Conservation (phyloP, 2,797 vertebrate genomes). For the Pogoniulus pusillus region DNA sequence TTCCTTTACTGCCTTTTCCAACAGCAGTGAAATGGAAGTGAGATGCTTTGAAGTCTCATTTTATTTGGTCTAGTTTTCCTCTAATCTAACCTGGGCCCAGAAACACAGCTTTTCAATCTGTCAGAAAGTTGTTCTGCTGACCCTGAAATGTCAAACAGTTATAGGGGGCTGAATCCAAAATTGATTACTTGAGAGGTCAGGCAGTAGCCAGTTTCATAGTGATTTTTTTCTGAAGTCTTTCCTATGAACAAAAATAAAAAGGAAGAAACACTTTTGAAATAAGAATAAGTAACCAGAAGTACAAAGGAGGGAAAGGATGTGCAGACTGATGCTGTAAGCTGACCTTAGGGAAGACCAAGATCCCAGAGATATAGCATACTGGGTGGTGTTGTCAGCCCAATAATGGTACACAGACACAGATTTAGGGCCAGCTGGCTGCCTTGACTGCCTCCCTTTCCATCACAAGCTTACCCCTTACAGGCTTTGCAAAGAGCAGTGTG, state of each 20-base stretch:
- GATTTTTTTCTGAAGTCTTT: background rate
- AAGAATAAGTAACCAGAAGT: background rate
- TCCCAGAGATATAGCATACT: accelerated
- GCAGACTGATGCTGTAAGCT: accelerated
- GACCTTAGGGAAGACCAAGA: background rate
- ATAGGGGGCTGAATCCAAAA: slow-evolving; percentile 61
- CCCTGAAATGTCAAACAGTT: slow-evolving; percentile 72
- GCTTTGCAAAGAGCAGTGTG: accelerated
- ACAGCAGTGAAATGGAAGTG: slow-evolving; percentile 41
- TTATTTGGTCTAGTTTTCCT: slow-evolving; percentile 61
- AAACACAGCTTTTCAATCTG: slow-evolving; percentile 67
- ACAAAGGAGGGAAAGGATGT: background rate
- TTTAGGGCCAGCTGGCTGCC: background rate
- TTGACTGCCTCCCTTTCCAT: background rate
- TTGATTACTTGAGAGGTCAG: slow-evolving; percentile 70
- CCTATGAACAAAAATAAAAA: background rate
- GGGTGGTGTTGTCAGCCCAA: background rate
- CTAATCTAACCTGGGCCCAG: slow-evolving; percentile 50
- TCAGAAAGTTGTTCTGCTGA: slow-evolving; percentile 67
- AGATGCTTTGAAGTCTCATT: slow-evolving; percentile 45
- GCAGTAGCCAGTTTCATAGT: slow-evolving; percentile 39
- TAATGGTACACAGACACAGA: background rate
- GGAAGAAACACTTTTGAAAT: background rate
- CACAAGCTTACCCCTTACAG: background rate
- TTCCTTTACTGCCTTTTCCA: background rate